Evolutionary conservation across 2,113 vertebrate genomes (phyloP).

Genomic region (Lepisosteus osseus): DNA sequence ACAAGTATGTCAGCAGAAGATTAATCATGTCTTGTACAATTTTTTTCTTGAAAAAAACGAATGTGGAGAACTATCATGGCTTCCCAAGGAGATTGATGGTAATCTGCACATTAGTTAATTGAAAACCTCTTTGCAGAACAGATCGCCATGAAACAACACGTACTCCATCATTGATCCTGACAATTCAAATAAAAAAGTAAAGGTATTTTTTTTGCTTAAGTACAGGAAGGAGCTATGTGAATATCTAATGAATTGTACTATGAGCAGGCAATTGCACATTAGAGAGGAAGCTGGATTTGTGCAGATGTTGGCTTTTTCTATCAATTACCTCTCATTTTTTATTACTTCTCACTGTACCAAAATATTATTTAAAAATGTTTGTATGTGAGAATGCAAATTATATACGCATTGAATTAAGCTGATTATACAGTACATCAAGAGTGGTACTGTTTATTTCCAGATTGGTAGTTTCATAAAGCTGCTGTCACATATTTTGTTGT

Average conservation of each 20-base stretch:
- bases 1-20: constrained; percentile 31
- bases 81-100: constrained; percentile 60
- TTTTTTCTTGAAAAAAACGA: constrained; percentile 44
- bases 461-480: too few species aligned
- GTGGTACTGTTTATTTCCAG: too few species aligned
- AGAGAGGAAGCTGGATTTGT: constrained; percentile 17
- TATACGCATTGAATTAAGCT: too few species aligned
- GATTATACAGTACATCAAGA: too few species aligned
- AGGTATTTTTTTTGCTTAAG: constrained; percentile 40
- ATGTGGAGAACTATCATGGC: constrained; percentile 37
- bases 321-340: background rate
- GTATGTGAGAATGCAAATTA: too few species aligned
- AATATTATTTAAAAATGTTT: too few species aligned
- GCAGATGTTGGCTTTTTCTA: background rate
- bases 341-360: background rate
- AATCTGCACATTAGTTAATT: constrained; percentile 78
- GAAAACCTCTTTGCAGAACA: constrained; percentile 67
- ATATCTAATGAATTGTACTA: constrained; percentile 44
- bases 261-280: constrained; percentile 36
- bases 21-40: constrained; percentile 37
- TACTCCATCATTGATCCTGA: constrained; percentile 63
- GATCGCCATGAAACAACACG: constrained; percentile 55
- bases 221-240: constrained; percentile 44
- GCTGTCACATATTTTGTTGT: too few species aligned
- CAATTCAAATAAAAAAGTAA: constrained; percentile 65